Conservation (phyloP, 1,140 invertebrate species). For the Meloidogyne hapla region DNA sequence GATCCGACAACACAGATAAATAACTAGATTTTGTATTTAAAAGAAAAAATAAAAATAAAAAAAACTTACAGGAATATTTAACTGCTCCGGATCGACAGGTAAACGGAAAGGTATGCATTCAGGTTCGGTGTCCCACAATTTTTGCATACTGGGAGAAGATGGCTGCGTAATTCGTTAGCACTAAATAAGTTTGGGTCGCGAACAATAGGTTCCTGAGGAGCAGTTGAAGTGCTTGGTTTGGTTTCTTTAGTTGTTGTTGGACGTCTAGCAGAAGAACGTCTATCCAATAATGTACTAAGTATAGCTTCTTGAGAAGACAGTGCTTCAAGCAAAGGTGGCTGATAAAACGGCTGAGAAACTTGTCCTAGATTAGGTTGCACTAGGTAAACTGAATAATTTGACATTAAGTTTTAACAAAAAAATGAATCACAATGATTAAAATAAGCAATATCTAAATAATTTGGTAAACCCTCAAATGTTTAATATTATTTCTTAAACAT, state of each 20-base stretch:
- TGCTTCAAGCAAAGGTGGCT: slow-evolving; percentile 28
- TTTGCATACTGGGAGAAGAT: slow-evolving; percentile 88
- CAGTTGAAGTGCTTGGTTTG: slow-evolving; percentile 30
- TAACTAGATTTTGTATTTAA: no score
- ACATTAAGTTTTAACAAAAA: no score
- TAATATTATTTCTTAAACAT: no score
- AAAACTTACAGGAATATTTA: slow-evolving; percentile 55
- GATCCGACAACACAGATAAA: no score
- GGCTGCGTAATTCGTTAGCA: slow-evolving; percentile 85
- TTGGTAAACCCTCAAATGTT: no score
- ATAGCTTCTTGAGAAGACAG: slow-evolving; percentile 32
- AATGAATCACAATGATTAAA: no score
- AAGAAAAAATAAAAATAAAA: background rate
- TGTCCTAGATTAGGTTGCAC: no score
- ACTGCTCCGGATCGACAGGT: slow-evolving; percentile 81
- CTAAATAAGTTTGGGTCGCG: slow-evolving; percentile 73
- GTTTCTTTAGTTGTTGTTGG: slow-evolving; percentile 22
- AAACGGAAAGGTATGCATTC: slow-evolving; percentile 92
- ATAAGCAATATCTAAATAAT: no score
- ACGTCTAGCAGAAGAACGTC: slow-evolving; percentile 13
- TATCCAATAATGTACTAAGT: slow-evolving; percentile 37
- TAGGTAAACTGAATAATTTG: no score
- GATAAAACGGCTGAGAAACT: no score
- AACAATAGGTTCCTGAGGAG: slow-evolving; percentile 23
- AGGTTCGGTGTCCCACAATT: slow-evolving; percentile 81